Evolutionary conservation across 2,113 vertebrate species (phyloP).

Genomic region (Chascanopsetta lugubris): DNA sequence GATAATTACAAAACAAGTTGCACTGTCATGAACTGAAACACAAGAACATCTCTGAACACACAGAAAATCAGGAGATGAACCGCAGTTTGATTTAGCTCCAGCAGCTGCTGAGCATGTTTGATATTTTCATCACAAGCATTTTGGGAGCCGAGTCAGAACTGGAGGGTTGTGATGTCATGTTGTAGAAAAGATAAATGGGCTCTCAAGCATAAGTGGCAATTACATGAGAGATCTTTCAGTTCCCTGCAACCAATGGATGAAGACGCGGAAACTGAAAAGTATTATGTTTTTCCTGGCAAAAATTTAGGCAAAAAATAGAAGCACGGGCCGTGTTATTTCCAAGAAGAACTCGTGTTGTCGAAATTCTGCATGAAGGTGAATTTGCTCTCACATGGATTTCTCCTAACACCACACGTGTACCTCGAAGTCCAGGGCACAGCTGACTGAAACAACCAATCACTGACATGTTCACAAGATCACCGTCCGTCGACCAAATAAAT

Average conservation of each 20-base stretch:
- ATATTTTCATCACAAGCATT: conserved; percentile 22
- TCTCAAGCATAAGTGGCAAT: conserved; percentile 63
- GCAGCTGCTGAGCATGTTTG: background rate
- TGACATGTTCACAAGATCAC: background rate
- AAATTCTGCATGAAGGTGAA: background rate
- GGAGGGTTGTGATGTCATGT: conserved; percentile 35
- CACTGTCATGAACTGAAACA: too few relatives aligned
- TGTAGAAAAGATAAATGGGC: conserved; percentile 56
- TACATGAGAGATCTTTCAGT: conserved; percentile 57
- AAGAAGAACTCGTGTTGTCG: conserved; percentile 26
- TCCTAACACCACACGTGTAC: background rate
- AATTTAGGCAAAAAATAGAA: conserved; percentile 31
- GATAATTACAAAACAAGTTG: background rate
- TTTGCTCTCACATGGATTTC: conserved; percentile 1
- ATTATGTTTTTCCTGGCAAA: background rate
- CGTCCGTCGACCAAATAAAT: background rate
- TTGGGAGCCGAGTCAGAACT: background rate
- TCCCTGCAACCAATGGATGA: conserved; percentile 46
- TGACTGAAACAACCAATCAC: background rate
- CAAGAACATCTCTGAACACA: too few relatives aligned
- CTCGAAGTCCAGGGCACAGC: background rate
- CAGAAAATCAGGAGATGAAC: too few relatives aligned
- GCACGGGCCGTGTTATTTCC: conserved; percentile 10
- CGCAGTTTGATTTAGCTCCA: background rate
- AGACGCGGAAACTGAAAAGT: conserved; percentile 37